These are phyloP conservation scores for Electrona antarctica DNA, from an alignment of 2,113 vertebrate species.

Conservation along the genomic window DNA sequence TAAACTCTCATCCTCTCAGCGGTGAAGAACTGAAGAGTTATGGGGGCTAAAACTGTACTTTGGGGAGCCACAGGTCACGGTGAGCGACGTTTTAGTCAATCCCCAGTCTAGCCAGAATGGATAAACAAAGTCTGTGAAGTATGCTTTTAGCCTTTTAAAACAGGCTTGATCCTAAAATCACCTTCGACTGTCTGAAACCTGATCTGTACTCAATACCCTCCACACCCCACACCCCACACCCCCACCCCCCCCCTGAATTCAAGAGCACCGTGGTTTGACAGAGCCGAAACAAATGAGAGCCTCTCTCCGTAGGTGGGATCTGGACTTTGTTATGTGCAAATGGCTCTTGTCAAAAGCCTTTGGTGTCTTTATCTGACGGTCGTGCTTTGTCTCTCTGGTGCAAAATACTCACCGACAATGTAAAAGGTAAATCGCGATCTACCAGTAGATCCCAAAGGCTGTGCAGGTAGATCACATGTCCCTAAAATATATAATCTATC, in stretches of 20 bases:
- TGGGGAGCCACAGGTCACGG: constrained; percentile 35
- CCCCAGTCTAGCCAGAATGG: constrained; percentile 55
- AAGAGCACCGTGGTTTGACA: constrained; percentile 56
- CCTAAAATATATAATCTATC: too few species aligned
- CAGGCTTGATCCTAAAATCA: constrained; percentile 73
- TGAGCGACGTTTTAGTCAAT: constrained; percentile 55
- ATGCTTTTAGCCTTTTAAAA: constrained; percentile 74
- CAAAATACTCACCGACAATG: too few species aligned
- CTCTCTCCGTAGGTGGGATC: constrained; percentile 59
- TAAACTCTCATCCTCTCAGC: neutral
- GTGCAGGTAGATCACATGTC: too few species aligned
- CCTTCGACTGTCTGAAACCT: constrained; percentile 74
- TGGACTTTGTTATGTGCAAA: constrained; percentile 67
- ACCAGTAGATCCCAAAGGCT: too few species aligned
- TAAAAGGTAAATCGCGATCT: too few species aligned
- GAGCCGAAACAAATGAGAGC: constrained; percentile 64
- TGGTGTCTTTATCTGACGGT: constrained; percentile 25
- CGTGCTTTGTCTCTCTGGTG: constrained; percentile 16
- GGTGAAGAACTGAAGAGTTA: constrained; percentile 7
- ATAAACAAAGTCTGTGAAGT: constrained; percentile 65
- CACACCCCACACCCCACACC: constrained; percentile 4
- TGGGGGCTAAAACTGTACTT: constrained; percentile 52
- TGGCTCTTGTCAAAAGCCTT: constrained; percentile 35
- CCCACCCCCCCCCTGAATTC: constrained; percentile 63
- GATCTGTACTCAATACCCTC: constrained; percentile 44